A percentile compares a stretch with the other conserved stretches of the same genome.
These are phyloP conservation scores for Aurelia coerulea DNA, from an alignment of 30 jellyfish, hydroid and myxozoan genomes.

Conservation along the genomic window DNA sequence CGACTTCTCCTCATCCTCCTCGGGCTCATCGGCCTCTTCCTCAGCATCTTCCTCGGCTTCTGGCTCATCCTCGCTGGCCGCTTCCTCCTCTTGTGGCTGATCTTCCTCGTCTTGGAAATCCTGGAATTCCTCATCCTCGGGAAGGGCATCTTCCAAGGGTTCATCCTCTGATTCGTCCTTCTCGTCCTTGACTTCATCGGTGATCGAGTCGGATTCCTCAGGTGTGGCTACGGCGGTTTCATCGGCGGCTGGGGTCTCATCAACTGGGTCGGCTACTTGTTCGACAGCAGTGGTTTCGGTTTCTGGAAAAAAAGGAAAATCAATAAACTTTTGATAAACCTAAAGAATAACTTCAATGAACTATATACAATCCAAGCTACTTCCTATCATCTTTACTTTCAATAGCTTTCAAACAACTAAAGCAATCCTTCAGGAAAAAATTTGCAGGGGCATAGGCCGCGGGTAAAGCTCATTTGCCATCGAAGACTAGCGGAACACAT, in stretches of 20 bases:
- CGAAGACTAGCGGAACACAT: no score
- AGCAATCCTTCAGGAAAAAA: no score
- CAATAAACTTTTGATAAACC: not conserved
- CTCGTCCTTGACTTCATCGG: slow-evolving; percentile 48
- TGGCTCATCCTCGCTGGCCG: slow-evolving; percentile 28
- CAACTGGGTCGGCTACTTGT: not conserved
- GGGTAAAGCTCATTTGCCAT: no score
- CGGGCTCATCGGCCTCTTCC: not conserved
- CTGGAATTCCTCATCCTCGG: slow-evolving; percentile 69
- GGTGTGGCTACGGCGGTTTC: slow-evolving; percentile 56
- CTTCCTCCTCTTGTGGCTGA: slow-evolving; percentile 50
- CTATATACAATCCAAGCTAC: no score
- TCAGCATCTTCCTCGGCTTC: slow-evolving; percentile 18
- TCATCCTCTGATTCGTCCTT: slow-evolving; percentile 59
- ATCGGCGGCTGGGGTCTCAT: slow-evolving; percentile 9
- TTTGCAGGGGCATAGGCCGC: no score
- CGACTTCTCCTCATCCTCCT: not conserved
- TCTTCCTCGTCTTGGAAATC: slow-evolving; percentile 46
- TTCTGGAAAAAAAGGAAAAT: not conserved
- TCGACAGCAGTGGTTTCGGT: no score
- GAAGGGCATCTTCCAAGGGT: slow-evolving; percentile 60
- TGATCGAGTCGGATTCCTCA: slow-evolving; percentile 17
- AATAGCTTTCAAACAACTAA: no score
- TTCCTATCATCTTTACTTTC: no score
- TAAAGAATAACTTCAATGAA: no score